Evolutionary conservation across 2,113 vertebrate species (phyloP).

Genomic region (Sterrhoptilus dennistouni): DNA sequence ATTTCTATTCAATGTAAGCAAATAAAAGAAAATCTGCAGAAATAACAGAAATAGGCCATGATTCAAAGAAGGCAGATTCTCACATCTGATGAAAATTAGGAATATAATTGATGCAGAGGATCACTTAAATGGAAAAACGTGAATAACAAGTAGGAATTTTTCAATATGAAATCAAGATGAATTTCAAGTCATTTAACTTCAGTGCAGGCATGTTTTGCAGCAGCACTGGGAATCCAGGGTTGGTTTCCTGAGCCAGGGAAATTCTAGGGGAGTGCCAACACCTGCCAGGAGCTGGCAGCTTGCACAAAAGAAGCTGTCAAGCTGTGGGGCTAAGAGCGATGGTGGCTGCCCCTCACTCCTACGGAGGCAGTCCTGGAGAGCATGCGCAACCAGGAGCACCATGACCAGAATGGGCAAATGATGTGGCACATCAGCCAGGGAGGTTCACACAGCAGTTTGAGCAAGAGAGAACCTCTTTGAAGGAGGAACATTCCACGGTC

Average conservation of each 20-base stretch:
- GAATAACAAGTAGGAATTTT: background rate
- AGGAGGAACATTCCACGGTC: accelerated
- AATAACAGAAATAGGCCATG: background rate
- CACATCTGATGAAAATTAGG: background rate
- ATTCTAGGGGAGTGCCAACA: background rate
- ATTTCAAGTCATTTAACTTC: background rate
- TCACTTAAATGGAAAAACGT: background rate
- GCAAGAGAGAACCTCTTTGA: background rate
- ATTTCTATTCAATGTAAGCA: background rate
- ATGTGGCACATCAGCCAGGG: background rate
- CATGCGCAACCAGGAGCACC: accelerated
- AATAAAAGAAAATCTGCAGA: background rate
- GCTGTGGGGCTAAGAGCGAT: background rate
- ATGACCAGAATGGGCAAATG: background rate
- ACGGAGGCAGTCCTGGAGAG: background rate
- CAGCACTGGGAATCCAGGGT: background rate
- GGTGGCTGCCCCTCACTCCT: background rate
- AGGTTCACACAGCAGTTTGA: background rate
- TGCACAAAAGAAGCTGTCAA: background rate
- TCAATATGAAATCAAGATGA: background rate
- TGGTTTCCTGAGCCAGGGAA: background rate
- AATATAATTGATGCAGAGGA: background rate
- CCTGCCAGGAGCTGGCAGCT: background rate
- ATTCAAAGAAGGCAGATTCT: background rate
- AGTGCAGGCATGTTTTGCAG: background rate